Percentiles rank a stretch among this genome's conserved stretches.
Conservation (phyloP, 2,113 vertebrate genomes). For the Hippocampus zosterae region DNA sequence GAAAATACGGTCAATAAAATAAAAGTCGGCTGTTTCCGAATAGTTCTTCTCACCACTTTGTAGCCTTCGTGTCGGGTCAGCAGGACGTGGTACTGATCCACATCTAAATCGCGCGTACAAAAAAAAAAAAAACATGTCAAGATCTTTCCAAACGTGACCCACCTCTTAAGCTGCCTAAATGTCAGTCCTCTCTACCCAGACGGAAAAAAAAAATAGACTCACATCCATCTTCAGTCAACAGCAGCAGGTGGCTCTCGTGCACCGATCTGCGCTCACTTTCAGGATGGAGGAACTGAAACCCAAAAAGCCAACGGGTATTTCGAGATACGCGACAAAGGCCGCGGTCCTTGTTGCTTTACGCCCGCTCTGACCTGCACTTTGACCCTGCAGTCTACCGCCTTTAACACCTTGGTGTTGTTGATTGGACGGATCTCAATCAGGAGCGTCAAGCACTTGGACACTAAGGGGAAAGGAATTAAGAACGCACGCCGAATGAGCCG, state of each 20-base stretch:
- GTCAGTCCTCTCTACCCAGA: not conserved
- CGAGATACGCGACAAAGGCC: too few species aligned
- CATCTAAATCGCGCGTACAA: conserved; percentile 70
- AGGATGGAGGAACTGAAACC: conserved; percentile 82
- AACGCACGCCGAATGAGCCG: too few species aligned
- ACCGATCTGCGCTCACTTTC: conserved; percentile 58
- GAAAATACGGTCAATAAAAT: not conserved
- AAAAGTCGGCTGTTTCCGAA: not conserved
- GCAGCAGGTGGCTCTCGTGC: conserved; percentile 80
- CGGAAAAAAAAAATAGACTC: conserved; percentile 37
- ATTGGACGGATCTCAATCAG: conserved; percentile 89
- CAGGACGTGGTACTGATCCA: conserved; percentile 81
- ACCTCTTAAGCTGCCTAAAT: not conserved
- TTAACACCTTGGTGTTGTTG: conserved; percentile 91
- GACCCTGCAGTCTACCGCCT: conserved; percentile 88
- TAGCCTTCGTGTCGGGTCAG: conserved; percentile 79
- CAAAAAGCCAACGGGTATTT: not conserved
- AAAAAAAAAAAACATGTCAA: not conserved
- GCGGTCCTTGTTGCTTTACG: not conserved
- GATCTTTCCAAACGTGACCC: not conserved
- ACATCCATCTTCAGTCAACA: conserved; percentile 94
- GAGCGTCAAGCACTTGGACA: conserved; percentile 84
- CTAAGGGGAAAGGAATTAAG: conserved; percentile 51
- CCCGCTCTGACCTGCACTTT: conserved; percentile 77
- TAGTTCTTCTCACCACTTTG: conserved; percentile 77